Evolutionary conservation across 2,113 vertebrate genomes (phyloP).

Genomic region (Puntigrus tetrazona): DNA sequence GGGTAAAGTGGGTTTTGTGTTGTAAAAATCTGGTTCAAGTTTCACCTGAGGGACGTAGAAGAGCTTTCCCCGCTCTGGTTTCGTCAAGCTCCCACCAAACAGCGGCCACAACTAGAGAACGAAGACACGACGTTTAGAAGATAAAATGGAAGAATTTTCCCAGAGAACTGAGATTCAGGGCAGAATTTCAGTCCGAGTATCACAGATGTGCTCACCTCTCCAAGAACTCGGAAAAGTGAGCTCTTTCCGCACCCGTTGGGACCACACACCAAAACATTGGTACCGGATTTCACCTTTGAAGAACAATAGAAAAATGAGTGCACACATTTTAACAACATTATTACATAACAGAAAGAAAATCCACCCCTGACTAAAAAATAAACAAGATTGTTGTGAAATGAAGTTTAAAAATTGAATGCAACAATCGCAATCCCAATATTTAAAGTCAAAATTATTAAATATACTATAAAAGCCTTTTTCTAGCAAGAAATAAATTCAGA

Average conservation of each 20-base stretch:
- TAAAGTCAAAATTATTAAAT: background rate
- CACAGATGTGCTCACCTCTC: constrained; percentile 82
- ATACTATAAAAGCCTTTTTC: background rate
- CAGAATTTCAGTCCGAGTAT: background rate
- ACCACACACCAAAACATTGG: constrained; percentile 97
- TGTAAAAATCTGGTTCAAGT: constrained; percentile 30
- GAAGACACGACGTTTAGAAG: background rate
- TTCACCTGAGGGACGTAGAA: constrained; percentile 98
- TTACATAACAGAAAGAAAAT: background rate
- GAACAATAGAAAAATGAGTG: background rate
- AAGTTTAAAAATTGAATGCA: background rate
- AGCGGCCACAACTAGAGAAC: constrained; percentile 89
- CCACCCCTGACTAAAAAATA: background rate
- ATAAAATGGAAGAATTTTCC: background rate
- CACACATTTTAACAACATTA: background rate
- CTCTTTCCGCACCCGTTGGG: constrained; percentile 99
- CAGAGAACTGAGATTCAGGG: background rate
- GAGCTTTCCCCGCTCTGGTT: constrained; percentile 94
- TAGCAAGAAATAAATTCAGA: too few species aligned
- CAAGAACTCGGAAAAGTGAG: constrained; percentile 94
- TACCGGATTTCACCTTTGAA: constrained; percentile 87
- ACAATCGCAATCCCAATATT: background rate
- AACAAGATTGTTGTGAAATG: background rate
- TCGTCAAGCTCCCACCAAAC: constrained; percentile 92
- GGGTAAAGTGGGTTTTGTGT: background rate